A percentile compares a stretch with the other conserved stretches of the same genome.
Evolutionary conservation across 2,113 vertebrate genomes (phyloP).

Genomic region (Bubalus kerabau): DNA sequence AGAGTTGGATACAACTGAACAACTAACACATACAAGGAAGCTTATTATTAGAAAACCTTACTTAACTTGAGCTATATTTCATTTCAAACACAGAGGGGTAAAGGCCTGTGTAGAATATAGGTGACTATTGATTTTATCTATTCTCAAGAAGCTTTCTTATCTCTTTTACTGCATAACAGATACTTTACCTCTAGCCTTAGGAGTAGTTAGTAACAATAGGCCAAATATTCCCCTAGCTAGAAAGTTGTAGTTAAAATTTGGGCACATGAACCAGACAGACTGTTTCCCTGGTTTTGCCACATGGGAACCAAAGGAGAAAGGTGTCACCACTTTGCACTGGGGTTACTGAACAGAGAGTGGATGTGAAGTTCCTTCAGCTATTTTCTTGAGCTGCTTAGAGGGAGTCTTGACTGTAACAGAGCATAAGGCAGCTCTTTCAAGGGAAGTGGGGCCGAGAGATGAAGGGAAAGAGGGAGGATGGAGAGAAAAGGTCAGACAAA

Average conservation of each 20-base stretch:
- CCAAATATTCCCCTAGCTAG: not conserved
- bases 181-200: not conserved
- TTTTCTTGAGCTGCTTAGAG: not conserved
- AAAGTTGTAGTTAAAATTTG: not conserved
- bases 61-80: not conserved
- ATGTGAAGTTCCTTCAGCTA: not conserved
- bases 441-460: not conserved
- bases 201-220: not conserved
- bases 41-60: not conserved
- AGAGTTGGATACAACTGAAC: not conserved
- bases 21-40: not conserved
- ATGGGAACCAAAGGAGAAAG: not conserved
- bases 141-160: not conserved
- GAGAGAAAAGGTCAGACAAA: not conserved
- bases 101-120: not conserved
- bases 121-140: not conserved
- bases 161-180: not conserved
- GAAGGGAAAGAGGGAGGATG: not conserved
- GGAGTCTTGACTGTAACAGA: not conserved
- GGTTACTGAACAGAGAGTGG: not conserved
- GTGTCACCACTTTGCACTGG: not conserved
- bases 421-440: not conserved
- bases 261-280: not conserved
- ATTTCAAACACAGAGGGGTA: not conserved
- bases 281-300: not conserved